A percentile compares a stretch with the other conserved stretches of the same genome.
Evolutionary conservation across 2,888 invertebrate species (phyloP).

Genomic region (Zygaena filipendulae): DNA sequence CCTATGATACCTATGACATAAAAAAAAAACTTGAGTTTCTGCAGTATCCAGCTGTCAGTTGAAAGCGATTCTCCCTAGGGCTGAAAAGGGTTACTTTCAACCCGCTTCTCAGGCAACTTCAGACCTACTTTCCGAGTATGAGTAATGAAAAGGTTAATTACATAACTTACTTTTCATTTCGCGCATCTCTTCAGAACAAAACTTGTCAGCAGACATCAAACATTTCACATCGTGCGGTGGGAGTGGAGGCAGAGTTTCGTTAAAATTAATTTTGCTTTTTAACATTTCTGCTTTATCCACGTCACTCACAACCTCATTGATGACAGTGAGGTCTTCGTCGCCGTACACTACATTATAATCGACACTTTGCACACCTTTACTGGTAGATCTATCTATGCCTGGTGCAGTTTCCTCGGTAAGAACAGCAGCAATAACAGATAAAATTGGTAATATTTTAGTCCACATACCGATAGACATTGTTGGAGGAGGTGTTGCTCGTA

Average conservation of each 20-base stretch:
- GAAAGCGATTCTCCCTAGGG: no score
- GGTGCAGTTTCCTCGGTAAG: conserved; percentile 24
- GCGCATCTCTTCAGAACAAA: conserved; percentile 45
- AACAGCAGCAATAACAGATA: conserved; percentile 16
- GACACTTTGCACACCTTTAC: conserved; percentile 32
- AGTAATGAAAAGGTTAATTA: no score
- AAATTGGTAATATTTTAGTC: conserved; percentile 17
- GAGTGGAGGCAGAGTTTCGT: conserved; percentile 31
- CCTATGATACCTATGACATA: no score
- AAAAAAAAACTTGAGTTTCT: no score
- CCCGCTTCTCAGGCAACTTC: no score
- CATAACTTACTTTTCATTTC: conserved; percentile 52
- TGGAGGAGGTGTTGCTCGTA: conserved; percentile 16
- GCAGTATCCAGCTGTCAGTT: no score
- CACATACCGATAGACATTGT: conserved; percentile 25
- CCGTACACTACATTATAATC: conserved; percentile 41
- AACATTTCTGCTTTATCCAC: conserved; percentile 28
- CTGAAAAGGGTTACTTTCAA: no score
- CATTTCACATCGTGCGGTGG: conserved; percentile 48
- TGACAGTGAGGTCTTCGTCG: conserved; percentile 36
- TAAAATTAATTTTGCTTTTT: conserved; percentile 27
- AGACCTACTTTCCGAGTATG: no score
- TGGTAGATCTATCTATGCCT: conserved; percentile 29
- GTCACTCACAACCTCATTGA: conserved; percentile 39
- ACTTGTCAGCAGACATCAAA: conserved; percentile 47